phyloP scores from a whole-genome alignment of 2,888 invertebrate genomes.

The Schrankia costaestrigalis region DNA sequence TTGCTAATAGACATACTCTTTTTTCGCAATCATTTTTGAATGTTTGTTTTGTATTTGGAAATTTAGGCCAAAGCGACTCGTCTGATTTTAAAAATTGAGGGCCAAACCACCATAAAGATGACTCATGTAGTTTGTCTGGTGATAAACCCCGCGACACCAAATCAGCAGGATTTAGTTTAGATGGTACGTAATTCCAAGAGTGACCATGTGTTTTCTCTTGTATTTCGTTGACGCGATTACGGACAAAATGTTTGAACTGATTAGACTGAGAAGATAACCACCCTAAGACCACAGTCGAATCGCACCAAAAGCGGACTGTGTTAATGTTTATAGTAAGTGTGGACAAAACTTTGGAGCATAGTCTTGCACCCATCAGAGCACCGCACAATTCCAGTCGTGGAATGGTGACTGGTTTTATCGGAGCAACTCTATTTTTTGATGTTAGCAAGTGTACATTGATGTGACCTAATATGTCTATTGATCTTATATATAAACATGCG shows the following conservation, averaged over 20 bases:
- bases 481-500: conserved; percentile 19
- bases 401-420: conserved; percentile 1
- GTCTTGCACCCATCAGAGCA: conserved; percentile 1
- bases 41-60: not conserved
- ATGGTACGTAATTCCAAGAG: conserved; percentile 1
- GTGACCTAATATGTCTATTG: not conserved
- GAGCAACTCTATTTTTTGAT: conserved; percentile 12
- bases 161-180: conserved; percentile 2
- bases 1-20: not conserved
- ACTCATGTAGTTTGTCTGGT: not conserved
- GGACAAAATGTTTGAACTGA: not conserved
- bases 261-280: not conserved
- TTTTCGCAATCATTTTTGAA: not conserved
- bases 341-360: not conserved
- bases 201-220: not conserved
- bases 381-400: conserved; percentile 2
- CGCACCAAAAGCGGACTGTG: conserved; percentile 1
- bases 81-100: not conserved
- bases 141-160: conserved; percentile 1
- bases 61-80: not conserved
- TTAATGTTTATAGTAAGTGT: not conserved
- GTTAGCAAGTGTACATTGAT: conserved; percentile 14
- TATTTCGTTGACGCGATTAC: not conserved
- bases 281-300: not conserved
- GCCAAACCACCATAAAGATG: conserved; percentile 1